A percentile compares a stretch with the other conserved stretches of the same genome.
phyloP scores from a whole-genome alignment of 1,140 invertebrate species.

The Saxidomus purpurata region DNA sequence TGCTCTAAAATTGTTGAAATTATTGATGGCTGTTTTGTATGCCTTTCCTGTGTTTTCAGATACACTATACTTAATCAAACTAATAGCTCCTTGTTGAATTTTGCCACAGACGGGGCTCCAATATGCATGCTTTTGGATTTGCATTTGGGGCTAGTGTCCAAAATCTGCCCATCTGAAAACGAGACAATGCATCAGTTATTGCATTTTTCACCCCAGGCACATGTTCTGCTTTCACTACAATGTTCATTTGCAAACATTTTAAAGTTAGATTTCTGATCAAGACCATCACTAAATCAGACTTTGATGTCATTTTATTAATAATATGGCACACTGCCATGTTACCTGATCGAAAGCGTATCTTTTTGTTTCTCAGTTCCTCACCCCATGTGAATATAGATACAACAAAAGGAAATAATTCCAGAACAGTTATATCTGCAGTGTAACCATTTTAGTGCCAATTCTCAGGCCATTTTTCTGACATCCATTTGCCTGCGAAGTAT shows the following conservation, averaged over 20 bases:
- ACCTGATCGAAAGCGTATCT: slow-evolving; percentile 52
- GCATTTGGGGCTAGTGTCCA: slow-evolving; percentile 28
- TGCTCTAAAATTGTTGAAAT: background rate
- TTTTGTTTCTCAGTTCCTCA: slow-evolving; percentile 68
- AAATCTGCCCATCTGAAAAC: slow-evolving; percentile 61
- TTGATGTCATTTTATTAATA: slow-evolving; percentile 61
- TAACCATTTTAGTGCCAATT: slow-evolving; percentile 40
- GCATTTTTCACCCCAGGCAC: no score
- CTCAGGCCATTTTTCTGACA: no score
- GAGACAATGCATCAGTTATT: no score
- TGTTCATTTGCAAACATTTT: no score
- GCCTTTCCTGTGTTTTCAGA: background rate
- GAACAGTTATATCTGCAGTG: slow-evolving; percentile 62
- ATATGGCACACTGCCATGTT: slow-evolving; percentile 55
- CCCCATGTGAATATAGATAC: no score
- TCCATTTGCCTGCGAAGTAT: slow-evolving; percentile 51
- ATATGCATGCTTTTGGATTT: background rate
- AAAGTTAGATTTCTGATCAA: no score
- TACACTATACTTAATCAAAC: background rate
- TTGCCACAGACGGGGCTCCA: no score
- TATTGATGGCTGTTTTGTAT: background rate
- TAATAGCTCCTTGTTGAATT: no score
- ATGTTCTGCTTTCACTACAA: no score
- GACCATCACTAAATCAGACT: no score
- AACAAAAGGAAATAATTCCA: no score